These are phyloP conservation scores for Pedetes capensis DNA, from an alignment of 2,113 vertebrate species.

Conservation along the genomic window DNA sequence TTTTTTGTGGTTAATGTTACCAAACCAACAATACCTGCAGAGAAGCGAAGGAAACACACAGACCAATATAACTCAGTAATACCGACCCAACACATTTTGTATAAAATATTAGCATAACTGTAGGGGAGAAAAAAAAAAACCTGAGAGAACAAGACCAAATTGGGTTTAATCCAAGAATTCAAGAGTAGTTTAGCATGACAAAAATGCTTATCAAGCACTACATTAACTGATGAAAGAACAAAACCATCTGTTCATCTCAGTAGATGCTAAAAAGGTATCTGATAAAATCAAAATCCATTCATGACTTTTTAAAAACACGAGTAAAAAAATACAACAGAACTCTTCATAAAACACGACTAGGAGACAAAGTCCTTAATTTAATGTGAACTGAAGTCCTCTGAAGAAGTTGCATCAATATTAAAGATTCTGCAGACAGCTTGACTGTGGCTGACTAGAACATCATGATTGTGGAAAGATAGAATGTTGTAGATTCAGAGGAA, in stretches of 20 bases:
- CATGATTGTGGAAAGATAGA: not conserved
- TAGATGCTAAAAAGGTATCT: not conserved
- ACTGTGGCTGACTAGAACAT: not conserved
- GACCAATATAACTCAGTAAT: constrained; percentile 9
- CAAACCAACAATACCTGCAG: constrained; percentile 20
- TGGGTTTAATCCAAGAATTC: not conserved
- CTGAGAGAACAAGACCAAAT: not conserved
- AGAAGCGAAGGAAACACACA: not conserved
- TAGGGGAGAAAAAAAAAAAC: not conserved
- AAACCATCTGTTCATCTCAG: not conserved
- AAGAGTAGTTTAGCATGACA: constrained; percentile 2
- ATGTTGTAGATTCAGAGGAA: not conserved
- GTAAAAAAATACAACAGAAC: not conserved
- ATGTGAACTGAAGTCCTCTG: not conserved
- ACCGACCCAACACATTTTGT: not conserved
- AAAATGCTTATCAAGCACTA: not conserved
- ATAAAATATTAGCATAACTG: constrained; percentile 5
- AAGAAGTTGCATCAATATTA: not conserved
- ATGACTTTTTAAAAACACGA: not conserved
- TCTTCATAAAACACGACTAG: not conserved
- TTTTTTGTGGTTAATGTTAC: not conserved
- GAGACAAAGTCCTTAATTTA: not conserved
- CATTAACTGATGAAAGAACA: not conserved
- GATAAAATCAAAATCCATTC: constrained; percentile 48
- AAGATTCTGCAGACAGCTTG: not conserved